phyloP scores from a whole-genome alignment of 2,888 invertebrate species.

The Pherbina coryleti region DNA sequence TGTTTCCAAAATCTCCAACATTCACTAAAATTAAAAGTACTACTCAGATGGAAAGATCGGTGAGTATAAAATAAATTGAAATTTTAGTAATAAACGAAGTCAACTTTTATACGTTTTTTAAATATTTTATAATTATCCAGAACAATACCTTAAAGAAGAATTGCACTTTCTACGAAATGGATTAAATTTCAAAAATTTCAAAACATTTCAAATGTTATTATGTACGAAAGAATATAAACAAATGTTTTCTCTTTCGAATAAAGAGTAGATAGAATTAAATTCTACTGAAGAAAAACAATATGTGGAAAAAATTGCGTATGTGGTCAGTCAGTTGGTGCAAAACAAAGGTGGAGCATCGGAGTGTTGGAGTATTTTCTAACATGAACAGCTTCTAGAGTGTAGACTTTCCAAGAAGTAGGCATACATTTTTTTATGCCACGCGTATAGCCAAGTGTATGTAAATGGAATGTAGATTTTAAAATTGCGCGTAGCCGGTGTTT shows the following conservation, averaged over 20 bases:
- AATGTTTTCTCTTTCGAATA: background rate
- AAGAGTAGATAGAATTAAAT: background rate
- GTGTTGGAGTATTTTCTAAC: background rate
- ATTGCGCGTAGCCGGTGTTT: constrained; percentile 48
- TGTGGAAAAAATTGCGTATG: background rate
- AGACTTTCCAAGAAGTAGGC: constrained; percentile 4
- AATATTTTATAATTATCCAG: no score
- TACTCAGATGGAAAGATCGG: no score
- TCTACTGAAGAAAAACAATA: background rate
- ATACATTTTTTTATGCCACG: background rate
- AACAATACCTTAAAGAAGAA: no score
- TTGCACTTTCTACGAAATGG: no score
- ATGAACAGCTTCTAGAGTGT: constrained; percentile 1
- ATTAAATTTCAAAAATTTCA: no score
- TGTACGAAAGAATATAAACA: background rate
- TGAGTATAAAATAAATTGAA: no score
- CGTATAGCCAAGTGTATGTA: background rate
- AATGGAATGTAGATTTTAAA: constrained; percentile 10
- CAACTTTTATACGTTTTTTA: no score
- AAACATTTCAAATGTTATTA: no score
- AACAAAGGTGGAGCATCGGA: background rate
- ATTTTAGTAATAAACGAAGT: no score
- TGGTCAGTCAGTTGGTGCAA: background rate
- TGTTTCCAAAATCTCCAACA: no score
- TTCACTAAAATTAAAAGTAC: no score